Evolutionary conservation across 2,797 vertebrate genomes (phyloP), one percentile per base, ranked within the genome.

Genomic region (Tiaroga cobitis): DNA sequence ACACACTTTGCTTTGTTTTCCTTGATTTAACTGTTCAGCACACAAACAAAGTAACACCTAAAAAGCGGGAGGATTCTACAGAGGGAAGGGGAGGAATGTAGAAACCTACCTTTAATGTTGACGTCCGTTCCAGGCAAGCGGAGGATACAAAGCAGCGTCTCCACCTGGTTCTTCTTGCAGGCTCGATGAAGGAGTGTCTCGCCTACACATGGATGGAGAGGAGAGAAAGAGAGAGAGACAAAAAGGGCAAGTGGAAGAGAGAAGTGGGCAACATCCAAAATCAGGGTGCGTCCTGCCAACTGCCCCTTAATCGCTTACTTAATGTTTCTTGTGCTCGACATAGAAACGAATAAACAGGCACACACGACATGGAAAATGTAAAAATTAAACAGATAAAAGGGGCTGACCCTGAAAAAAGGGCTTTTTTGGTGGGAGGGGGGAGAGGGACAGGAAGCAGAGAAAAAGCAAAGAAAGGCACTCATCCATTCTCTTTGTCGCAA

Each of bases 121-220:
- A 97, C 93, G 90, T 98, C 97, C 87, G 82, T 94, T 93, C 95
- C 97, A 91, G 97, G 96, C 88, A 94, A 89, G 91, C 95, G 93
- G 85, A 99, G 96, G 93, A 97, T 96, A 91, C 93, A 90, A 92
- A 96, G 95, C 93, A 99, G 93, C 34, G 89, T 97, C 86, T 97
- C 96, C 93, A 98, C 96, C 93, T 97, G 96, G 97, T 99, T 98
- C 92, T 91, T 96, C 94, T 93, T 97, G 95, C 97, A 99, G 92
- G 96, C 96, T 96, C 89, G 95, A 95, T 99, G 98, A 90, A 99
- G 94, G 92, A 95, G 94, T 92, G 97, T 98, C 95, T 99, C 97
- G 93, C 97, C 98, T 99, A 95, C 91, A 86, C 95, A 96, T 94
- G 93, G 94, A 96, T 95, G 95, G 95, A 94, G 83, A 77, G 73